Percentiles rank a stretch among this genome's conserved stretches.
Evolutionary conservation across 1,140 invertebrate genomes (phyloP).

Genomic region (Augochlora pura): DNA sequence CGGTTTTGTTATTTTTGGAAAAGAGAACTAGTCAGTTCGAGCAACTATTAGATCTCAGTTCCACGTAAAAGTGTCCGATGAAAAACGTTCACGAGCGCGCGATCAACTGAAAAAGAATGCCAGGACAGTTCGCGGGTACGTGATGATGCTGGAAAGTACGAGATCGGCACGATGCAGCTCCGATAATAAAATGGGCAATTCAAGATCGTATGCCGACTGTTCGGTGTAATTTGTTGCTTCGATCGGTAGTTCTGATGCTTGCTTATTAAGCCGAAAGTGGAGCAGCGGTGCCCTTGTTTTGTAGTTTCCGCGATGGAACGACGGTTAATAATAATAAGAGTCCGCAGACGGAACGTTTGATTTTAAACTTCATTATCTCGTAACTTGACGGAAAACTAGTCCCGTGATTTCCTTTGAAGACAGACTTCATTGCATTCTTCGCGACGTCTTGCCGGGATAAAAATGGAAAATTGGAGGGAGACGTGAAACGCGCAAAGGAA

Average conservation of each 20-base stretch:
- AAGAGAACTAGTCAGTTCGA: too few species aligned
- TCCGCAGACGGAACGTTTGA: background rate
- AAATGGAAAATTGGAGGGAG: background rate
- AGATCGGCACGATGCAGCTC: background rate
- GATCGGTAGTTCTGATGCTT: background rate
- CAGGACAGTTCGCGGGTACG: too few species aligned
- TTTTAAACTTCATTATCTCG: constrained; percentile 29
- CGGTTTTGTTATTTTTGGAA: too few species aligned
- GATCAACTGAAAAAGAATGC: too few species aligned
- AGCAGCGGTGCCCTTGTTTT: background rate
- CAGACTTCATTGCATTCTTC: constrained; percentile 5
- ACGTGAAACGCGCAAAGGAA: background rate
- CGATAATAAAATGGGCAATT: too few species aligned
- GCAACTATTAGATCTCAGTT: too few species aligned
- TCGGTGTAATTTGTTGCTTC: background rate
- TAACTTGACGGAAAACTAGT: constrained; percentile 4
- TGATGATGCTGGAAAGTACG: background rate
- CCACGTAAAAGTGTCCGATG: too few species aligned
- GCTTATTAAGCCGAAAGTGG: background rate
- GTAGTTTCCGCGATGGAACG: background rate
- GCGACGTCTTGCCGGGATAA: background rate
- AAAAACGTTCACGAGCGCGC: too few species aligned
- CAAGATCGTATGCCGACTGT: background rate
- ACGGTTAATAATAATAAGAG: background rate
- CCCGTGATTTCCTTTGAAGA: constrained; percentile 21